Evolutionary conservation across 2,888 invertebrate species (phyloP).

Genomic region (Yponomeuta cagnagella): DNA sequence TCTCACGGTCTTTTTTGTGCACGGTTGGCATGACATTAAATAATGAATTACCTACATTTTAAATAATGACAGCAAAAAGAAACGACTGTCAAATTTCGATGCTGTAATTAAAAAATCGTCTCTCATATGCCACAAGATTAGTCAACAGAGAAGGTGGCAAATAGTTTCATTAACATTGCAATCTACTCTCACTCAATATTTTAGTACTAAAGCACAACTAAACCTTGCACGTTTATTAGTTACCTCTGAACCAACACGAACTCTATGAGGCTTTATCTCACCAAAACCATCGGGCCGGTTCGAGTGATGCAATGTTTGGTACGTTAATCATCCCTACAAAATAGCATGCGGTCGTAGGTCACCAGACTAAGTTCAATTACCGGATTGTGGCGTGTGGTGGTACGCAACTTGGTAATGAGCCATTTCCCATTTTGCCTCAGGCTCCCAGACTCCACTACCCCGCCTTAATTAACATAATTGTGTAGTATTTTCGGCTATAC

Average conservation of each 20-base stretch:
- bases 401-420: constrained; percentile 72
- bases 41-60: not conserved
- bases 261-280: not conserved
- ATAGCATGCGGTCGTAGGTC: not conserved
- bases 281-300: not conserved
- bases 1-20: no score
- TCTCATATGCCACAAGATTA: not conserved
- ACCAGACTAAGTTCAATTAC: not conserved
- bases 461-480: constrained; percentile 55
- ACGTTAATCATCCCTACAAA: not conserved
- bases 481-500: constrained; percentile 16
- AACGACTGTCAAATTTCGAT: not conserved
- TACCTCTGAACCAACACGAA: not conserved
- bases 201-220: constrained; percentile 1
- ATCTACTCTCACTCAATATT: constrained; percentile 9
- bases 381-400: not conserved
- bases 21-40: no score
- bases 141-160: not conserved
- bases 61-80: not conserved
- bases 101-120: not conserved
- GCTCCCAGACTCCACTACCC: constrained; percentile 48
- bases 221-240: not conserved
- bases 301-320: not conserved
- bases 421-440: constrained; percentile 66
- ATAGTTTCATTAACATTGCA: not conserved